phyloP scores from a whole-genome alignment of 1,140 invertebrate genomes.

The Drosophila pseudoananassae region DNA sequence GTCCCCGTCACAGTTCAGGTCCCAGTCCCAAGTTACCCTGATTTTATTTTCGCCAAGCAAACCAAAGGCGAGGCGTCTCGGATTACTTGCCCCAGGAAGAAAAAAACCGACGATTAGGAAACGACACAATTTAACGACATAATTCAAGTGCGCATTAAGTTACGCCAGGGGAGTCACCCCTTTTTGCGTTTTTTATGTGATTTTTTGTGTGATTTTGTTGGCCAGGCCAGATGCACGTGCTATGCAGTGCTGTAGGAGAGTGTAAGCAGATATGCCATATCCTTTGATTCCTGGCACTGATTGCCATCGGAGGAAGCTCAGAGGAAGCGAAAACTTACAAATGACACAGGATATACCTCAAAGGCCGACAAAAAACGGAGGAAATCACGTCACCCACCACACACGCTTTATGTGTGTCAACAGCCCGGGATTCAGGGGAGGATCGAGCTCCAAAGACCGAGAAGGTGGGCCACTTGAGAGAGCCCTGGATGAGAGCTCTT shows the following conservation, averaged over 20 bases:
- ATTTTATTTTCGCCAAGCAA: neutral
- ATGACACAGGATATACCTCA: constrained; percentile 72
- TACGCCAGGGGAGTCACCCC: constrained; percentile 62
- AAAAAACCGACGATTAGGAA: constrained; percentile 70
- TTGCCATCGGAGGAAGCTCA: constrained; percentile 56
- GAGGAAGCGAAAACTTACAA: constrained; percentile 82
- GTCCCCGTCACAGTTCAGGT: neutral
- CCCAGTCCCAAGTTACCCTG: neutral
- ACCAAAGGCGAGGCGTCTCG: constrained; percentile 36
- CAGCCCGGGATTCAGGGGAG: constrained; percentile 14
- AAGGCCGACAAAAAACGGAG: constrained; percentile 15
- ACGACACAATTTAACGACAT: constrained; percentile 83
- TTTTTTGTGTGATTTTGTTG: constrained; percentile 5
- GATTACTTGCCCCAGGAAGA: constrained; percentile 56
- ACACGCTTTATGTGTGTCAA: constrained; percentile 64
- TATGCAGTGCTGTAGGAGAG: constrained; percentile 6
- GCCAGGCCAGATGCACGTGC: constrained; percentile 38
- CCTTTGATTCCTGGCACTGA: constrained; percentile 67
- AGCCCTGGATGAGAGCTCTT: constrained; percentile 15
- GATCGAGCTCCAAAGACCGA: neutral
- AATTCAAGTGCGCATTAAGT: constrained; percentile 81
- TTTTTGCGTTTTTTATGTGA: constrained; percentile 24
- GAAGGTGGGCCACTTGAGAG: constrained; percentile 58
- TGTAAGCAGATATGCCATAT: constrained; percentile 80
- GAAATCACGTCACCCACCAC: constrained; percentile 61